Evolutionary conservation across 2,888 invertebrate species (phyloP), one percentile per base, ranked within the genome.

Genomic region (Cheilosia vernalis): DNA sequence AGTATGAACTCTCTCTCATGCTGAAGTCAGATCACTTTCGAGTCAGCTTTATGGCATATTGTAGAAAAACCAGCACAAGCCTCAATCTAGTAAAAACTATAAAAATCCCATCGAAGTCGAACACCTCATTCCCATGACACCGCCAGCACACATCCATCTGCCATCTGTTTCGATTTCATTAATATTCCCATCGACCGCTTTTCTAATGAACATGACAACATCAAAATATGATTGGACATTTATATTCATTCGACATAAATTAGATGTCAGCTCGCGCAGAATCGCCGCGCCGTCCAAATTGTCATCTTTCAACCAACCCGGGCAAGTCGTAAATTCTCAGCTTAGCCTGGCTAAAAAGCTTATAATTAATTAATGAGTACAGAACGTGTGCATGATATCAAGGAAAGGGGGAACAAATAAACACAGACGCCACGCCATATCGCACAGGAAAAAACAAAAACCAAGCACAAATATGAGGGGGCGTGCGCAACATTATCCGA

Each of bases 211-310:
- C 51, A 64, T 58, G 63, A 70, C 40, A 81, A 76, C 69, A 81
- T 58, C 64, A 63, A 76, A 81, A 55, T 58, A 69, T 81, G 44
- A 63, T 60, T 51, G 40, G 17, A 53, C 13, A 63, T 74, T 74
- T 37, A 76, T 70, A 81, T 76, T 76, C 70, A 64, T 47, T 21
- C 30, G 37, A 64, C 64, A 73, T 64, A 73, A 79, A 66, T 73
- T 53, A 72, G 49, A 24, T 47, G 64, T 53, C 72, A 79, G 40
- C 37, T 58, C 40, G n/a, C 56, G 53, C 33, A 64, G 27, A 58
- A 79, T 64, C 37, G 47, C 47, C 47, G 53, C 37, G 47, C 47
- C 47, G 53, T 74, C 44, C 44, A 55, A 67, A 60, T 56, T 51
- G 40, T n/a, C 58, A 80, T 80, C 66, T 53, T 60, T 67, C 73